Conservation (phyloP, 1,140 invertebrate genomes). For the Physella acuta region DNA sequence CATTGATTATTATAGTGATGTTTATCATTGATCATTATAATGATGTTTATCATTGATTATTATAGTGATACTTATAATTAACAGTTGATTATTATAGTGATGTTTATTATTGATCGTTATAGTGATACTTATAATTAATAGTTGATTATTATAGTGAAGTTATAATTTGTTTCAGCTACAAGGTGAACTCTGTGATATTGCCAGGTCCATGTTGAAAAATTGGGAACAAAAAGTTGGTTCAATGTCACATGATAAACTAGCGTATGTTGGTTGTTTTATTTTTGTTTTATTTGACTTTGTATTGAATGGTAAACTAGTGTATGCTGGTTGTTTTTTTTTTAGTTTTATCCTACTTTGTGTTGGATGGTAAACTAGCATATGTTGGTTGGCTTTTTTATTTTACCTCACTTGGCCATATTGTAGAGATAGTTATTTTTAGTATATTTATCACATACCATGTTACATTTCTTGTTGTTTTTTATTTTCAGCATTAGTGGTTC, state of each 20-base stretch:
- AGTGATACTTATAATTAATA: too few species aligned
- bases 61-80: too few species aligned
- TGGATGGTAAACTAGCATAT: neutral
- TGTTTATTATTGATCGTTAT: too few species aligned
- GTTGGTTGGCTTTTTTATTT: neutral
- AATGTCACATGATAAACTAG: neutral
- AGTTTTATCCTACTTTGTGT: too few species aligned
- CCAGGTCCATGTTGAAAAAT: neutral
- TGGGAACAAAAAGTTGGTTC: neutral
- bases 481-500: neutral
- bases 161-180: slow-evolving; percentile 1
- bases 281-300: neutral
- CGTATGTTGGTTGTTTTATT: neutral
- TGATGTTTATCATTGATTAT: too few species aligned
- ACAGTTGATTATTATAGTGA: too few species aligned
- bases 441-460: too few species aligned
- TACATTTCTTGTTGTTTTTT: neutral
- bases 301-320: neutral
- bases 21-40: too few species aligned
- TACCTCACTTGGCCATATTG: neutral
- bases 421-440: too few species aligned
- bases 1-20: too few species aligned
- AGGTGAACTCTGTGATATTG: slow-evolving; percentile 2
- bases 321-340: neutral
- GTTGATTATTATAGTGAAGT: too few species aligned